Percentiles rank a stretch among this genome's conserved stretches.
Evolutionary conservation across 2,797 vertebrate genomes (phyloP).

Genomic region (Carapus acus): DNA sequence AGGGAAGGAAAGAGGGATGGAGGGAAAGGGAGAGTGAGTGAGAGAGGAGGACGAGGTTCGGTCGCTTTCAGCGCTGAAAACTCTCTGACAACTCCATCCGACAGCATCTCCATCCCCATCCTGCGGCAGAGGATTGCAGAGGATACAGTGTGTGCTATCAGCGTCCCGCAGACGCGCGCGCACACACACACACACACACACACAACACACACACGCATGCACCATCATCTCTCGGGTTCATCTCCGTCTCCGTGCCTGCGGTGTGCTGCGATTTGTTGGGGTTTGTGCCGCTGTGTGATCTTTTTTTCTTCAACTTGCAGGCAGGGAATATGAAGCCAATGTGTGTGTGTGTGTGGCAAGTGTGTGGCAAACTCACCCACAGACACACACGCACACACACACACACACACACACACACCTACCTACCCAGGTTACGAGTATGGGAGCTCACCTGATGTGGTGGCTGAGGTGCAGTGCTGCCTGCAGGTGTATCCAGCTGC

Average conservation of each 20-base stretch:
- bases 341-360: no score
- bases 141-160: slow-evolving; percentile 41
- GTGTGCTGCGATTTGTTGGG: background rate
- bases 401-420: no score
- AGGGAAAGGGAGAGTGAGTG: no score
- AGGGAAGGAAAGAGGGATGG: no score
- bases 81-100: slow-evolving; percentile 33
- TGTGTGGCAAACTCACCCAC: no score
- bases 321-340: no score
- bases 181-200: no score
- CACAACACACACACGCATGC: slow-evolving; percentile 47
- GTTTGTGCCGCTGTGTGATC: background rate
- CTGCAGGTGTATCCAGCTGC: slow-evolving; percentile 11
- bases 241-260: background rate
- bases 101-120: slow-evolving; percentile 14
- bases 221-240: slow-evolving; percentile 12
- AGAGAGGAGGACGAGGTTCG: slow-evolving; percentile 19
- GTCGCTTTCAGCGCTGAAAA: slow-evolving; percentile 25
- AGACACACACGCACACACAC: no score
- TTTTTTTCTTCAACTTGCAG: no score
- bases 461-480: slow-evolving; percentile 12
- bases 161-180: no score
- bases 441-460: background rate
- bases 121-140: slow-evolving; percentile 52
- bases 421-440: no score